Conservation (phyloP, 2,113 vertebrate species). For the Sinosuthora webbiana region DNA sequence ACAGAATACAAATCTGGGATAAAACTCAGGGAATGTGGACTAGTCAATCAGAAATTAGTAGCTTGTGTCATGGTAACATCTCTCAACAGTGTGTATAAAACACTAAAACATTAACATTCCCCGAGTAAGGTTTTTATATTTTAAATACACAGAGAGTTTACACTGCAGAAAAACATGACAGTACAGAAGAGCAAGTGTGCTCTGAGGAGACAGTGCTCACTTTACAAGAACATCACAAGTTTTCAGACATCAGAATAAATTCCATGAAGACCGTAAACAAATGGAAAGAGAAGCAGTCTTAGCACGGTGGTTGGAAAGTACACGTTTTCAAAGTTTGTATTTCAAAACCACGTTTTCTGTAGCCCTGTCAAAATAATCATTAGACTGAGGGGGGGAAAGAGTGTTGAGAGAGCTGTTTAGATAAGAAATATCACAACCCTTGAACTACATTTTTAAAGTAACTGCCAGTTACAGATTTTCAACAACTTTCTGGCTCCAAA, state of each 20-base stretch:
- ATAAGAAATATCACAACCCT: not conserved
- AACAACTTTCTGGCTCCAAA: not conserved
- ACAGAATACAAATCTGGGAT: not conserved
- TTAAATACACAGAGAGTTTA: not conserved
- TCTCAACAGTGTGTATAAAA: not conserved
- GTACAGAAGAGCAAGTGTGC: not conserved
- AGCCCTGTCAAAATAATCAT: slow-evolving; percentile 6
- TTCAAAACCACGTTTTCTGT: not conserved
- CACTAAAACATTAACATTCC: not conserved
- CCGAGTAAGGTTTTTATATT: not conserved
- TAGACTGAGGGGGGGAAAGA: not conserved
- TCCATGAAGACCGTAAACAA: not conserved
- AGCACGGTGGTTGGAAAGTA: not conserved
- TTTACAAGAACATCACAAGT: not conserved
- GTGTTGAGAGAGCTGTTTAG: not conserved
- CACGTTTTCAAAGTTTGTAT: not conserved
- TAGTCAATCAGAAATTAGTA: not conserved
- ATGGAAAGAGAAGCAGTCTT: not conserved
- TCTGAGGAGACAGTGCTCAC: not conserved
- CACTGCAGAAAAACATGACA: not conserved
- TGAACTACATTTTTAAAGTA: not conserved
- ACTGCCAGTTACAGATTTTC: not conserved
- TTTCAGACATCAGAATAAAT: not conserved
- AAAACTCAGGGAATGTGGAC: not conserved
- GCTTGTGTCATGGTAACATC: not conserved